Base-by-base conservation (phyloP, 2,113 vertebrate genomes). In the Psilopogon haemacephalus region DNA sequence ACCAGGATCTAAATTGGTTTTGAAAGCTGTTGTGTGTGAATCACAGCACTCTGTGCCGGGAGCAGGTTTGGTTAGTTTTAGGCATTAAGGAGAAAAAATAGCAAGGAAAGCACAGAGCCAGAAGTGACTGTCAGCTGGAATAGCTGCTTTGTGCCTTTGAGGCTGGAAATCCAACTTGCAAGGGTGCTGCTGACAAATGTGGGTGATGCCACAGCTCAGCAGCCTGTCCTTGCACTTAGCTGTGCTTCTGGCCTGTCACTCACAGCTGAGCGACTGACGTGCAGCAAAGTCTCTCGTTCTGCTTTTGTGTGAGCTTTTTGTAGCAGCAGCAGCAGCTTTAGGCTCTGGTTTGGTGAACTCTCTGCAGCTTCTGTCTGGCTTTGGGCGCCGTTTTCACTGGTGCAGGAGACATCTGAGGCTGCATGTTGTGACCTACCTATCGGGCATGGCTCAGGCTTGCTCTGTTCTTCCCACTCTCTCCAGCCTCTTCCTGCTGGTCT, bases 191-290 rank as follows among this genome's bases (percentile, higher is more conserved):
- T 37, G 59, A 33, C 54, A 58, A 27, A 78, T 35, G 7, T 7
- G 38, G 37, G 15, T 82, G 78, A 48, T 59, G 2, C 3, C 0
- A 0, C 16, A 1, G 58, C 42, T 90, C 15, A 15, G 48, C 56
- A 69, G 21, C 35, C 35, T 63, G 81, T 12, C 15, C 2, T n/a
- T 52, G 65, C 69, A 15, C 42, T 84, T 17, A 18, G 38, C 35
- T 0, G 0, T 37, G 52, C 0, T 54, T 86, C 20, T 87, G 77
- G 60, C 38, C 56, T 8, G 40, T 63, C 72, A 3, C n/a, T 5
- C 80, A 3, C 46, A 9, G 56, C 33, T 12, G 24, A 37, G 58
- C 0, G 4, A 18, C 84, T 84, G 44, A n/a, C n/a, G n/a, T n/a
- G 32, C 62, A 65, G 73, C 18, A 40, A 38, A 71, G 38, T 14